Conservation (phyloP, 2,888 invertebrate species). For the Pollenia angustigena region DNA sequence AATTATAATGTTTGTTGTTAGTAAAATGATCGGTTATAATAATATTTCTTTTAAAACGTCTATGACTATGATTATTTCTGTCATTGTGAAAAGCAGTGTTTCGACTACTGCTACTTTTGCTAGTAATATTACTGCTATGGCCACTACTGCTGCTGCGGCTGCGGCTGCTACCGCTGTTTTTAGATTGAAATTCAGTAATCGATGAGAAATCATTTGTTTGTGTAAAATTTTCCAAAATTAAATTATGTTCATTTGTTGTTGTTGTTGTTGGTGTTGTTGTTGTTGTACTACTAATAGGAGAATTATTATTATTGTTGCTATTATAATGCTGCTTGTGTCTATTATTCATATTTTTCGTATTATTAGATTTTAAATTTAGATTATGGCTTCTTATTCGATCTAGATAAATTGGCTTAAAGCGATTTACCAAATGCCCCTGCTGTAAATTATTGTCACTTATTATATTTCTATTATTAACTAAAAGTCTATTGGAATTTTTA, state of each 20-base stretch:
- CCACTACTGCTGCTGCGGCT: slow-evolving; percentile 16
- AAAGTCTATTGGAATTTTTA: slow-evolving; percentile 66
- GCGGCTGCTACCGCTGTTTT: slow-evolving; percentile 25
- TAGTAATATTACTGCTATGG: neutral
- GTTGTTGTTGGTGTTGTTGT: slow-evolving; percentile 9
- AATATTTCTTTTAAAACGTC: slow-evolving; percentile 50
- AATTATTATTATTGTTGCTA: slow-evolving; percentile 42
- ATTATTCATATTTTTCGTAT: slow-evolving; percentile 69
- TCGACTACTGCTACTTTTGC: slow-evolving; percentile 16
- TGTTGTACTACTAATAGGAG: slow-evolving; percentile 63
- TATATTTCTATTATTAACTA: slow-evolving; percentile 73
- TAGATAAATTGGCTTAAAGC: slow-evolving; percentile 70
- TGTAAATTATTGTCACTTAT: slow-evolving; percentile 70
- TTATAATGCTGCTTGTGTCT: slow-evolving; percentile 63
- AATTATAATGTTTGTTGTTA: slow-evolving; percentile 6
- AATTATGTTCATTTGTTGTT: slow-evolving; percentile 41
- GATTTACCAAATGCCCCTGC: slow-evolving; percentile 59
- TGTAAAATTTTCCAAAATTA: slow-evolving; percentile 28
- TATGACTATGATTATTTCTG: slow-evolving; percentile 36
- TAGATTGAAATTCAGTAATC: neutral
- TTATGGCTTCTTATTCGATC: slow-evolving; percentile 73
- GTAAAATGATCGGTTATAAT: slow-evolving; percentile 12
- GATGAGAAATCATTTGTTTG: slow-evolving; percentile 12
- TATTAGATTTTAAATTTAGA: slow-evolving; percentile 79
- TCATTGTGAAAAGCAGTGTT: neutral